A percentile compares a stretch with the other conserved stretches of the same genome.
Conservation (phyloP, 2,113 vertebrate species). For the Chloropsis hardwickii region DNA sequence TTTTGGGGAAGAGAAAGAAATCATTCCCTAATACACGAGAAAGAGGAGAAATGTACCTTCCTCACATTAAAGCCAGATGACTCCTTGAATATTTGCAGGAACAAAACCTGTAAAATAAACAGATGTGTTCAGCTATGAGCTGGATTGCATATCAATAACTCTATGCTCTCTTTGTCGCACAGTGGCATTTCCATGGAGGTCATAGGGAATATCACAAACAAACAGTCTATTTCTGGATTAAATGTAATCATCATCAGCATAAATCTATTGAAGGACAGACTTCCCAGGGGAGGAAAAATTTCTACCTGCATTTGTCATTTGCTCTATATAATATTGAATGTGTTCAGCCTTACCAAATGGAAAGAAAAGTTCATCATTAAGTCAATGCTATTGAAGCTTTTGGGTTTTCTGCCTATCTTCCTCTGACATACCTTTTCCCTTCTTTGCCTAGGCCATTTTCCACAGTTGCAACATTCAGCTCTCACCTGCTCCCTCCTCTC, state of each 20-base stretch:
- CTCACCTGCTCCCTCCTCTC: background rate
- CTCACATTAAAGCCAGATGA: background rate
- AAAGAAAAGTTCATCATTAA: background rate
- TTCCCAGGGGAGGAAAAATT: background rate
- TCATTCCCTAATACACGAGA: background rate
- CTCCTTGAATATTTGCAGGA: background rate
- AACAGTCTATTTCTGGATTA: background rate
- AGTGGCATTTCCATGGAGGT: background rate
- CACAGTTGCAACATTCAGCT: background rate
- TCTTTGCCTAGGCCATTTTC: background rate
- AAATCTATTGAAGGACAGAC: background rate
- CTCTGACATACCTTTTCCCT: background rate
- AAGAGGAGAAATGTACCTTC: background rate
- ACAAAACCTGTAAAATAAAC: no score
- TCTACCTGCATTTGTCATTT: background rate
- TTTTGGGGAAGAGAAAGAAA: background rate
- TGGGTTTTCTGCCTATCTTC: background rate
- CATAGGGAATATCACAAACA: background rate
- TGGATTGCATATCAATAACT: background rate
- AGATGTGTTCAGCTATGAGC: background rate
- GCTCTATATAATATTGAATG: background rate
- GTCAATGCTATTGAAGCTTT: background rate
- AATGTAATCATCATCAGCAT: background rate
- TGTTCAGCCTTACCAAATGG: background rate
- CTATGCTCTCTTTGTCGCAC: background rate